Evolutionary conservation across 2,888 invertebrate genomes (phyloP).

Genomic region (Gonocerus acuteangulatus): DNA sequence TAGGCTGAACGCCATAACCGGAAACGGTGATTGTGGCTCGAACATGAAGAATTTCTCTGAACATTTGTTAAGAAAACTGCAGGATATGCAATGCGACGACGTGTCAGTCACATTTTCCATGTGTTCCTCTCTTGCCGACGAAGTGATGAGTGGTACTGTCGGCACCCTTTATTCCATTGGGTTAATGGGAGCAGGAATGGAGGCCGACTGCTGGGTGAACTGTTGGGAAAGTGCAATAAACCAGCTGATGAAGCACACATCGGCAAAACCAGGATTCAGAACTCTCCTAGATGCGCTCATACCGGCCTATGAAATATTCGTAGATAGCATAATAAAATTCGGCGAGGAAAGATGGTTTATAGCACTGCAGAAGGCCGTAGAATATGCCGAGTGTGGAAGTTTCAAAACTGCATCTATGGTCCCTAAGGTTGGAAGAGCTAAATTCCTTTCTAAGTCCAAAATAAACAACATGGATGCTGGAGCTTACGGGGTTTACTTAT

Average conservation of each 20-base stretch:
- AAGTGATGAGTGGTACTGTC: constrained; percentile 66
- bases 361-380: constrained; percentile 43
- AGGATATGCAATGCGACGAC: constrained; percentile 4
- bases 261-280: constrained; percentile 63
- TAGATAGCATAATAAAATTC: constrained; percentile 23
- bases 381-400: constrained; percentile 48
- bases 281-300: constrained; percentile 54
- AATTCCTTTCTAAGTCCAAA: background rate
- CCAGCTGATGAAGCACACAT: constrained; percentile 60
- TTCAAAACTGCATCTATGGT: constrained; percentile 50
- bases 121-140: constrained; percentile 50
- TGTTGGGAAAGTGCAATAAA: constrained; percentile 52
- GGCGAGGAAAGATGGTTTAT: constrained; percentile 39
- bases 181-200: constrained; percentile 45
- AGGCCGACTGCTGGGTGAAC: constrained; percentile 47
- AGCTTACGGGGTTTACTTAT: background rate
- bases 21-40: constrained; percentile 59
- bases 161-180: constrained; percentile 72
- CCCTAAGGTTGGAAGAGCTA: constrained; percentile 42
- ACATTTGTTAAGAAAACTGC: background rate
- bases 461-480: constrained; percentile 6
- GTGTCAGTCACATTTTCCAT: constrained; percentile 3
- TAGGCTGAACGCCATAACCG: constrained; percentile 51
- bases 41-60: constrained; percentile 41
- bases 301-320: constrained; percentile 45